Evolutionary conservation across 1,140 invertebrate species (phyloP).

Genomic region (Dinoponera quadriceps): DNA sequence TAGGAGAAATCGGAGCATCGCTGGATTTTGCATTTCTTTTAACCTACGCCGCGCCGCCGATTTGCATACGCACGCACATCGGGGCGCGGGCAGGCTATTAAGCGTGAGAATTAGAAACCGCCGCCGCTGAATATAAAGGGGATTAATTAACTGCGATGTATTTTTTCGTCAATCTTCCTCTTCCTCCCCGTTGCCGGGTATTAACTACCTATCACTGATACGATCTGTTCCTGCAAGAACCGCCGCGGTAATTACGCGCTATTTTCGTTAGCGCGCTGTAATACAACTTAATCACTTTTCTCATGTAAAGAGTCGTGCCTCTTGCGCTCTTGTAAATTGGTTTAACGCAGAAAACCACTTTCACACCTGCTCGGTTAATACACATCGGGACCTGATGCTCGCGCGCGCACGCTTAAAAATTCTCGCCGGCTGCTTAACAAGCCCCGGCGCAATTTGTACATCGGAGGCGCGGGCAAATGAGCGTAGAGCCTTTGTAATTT

Average conservation of each 20-base stretch:
- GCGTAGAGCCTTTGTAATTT: background rate
- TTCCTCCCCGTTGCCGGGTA: slow-evolving; percentile 41
- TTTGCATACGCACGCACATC: slow-evolving; percentile 66
- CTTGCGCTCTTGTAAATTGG: slow-evolving; percentile 33
- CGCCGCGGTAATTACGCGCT: slow-evolving; percentile 55
- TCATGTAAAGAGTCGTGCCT: slow-evolving; percentile 5
- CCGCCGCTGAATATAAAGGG: slow-evolving; percentile 65
- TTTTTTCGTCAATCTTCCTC: slow-evolving; percentile 56
- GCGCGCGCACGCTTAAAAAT: background rate
- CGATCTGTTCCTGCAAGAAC: slow-evolving; percentile 64
- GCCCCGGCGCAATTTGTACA: background rate
- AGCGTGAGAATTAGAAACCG: slow-evolving; percentile 74
- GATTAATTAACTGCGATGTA: slow-evolving; percentile 70
- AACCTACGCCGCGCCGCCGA: slow-evolving; percentile 12
- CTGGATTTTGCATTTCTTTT: slow-evolving; percentile 61
- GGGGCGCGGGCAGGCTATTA: slow-evolving; percentile 54
- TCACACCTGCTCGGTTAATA: slow-evolving; percentile 49
- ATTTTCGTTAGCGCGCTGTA: slow-evolving; percentile 46
- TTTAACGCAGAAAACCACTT: slow-evolving; percentile 32
- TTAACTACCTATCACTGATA: slow-evolving; percentile 75
- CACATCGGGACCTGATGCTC: slow-evolving; percentile 7
- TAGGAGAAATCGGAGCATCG: slow-evolving; percentile 64
- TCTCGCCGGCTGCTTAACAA: background rate
- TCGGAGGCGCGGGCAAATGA: background rate
- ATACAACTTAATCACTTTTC: slow-evolving; percentile 58